A percentile compares a stretch with the other conserved stretches of the same genome.
phyloP scores from a whole-genome alignment of 2,888 invertebrate species.

The Ecliptopera silaceata region DNA sequence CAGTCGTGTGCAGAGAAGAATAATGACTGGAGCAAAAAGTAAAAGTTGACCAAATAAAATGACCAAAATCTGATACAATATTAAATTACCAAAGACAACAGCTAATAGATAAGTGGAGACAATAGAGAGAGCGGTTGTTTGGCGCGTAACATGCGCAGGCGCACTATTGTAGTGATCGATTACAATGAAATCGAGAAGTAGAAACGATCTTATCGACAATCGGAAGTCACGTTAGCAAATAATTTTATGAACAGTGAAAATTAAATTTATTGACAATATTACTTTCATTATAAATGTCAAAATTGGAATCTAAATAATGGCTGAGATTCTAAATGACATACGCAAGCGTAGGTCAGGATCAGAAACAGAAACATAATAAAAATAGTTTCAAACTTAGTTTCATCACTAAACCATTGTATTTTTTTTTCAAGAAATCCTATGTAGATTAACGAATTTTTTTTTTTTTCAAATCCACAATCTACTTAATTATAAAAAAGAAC shows the following conservation, averaged over 20 bases:
- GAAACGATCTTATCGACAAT: slow-evolving; percentile 36
- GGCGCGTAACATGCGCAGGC: slow-evolving; percentile 44
- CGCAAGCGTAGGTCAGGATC: no score
- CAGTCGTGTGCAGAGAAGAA: background rate
- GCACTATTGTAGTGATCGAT: slow-evolving; percentile 53
- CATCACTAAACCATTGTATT: no score
- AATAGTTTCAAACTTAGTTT: no score
- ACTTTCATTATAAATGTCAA: background rate
- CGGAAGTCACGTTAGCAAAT: slow-evolving; percentile 34
- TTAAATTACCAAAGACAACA: slow-evolving; percentile 58
- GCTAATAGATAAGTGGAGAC: slow-evolving; percentile 59
- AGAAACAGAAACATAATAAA: no score
- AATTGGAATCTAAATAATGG: no score
- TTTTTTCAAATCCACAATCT: no score
- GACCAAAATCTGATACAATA: slow-evolving; percentile 50
- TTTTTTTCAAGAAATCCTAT: no score
- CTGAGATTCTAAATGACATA: no score
- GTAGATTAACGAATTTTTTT: no score
- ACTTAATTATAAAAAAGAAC: no score
- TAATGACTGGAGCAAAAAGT: slow-evolving; percentile 45
- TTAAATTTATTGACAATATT: slow-evolving; percentile 10
- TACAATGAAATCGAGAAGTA: slow-evolving; percentile 51
- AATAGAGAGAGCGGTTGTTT: slow-evolving; percentile 65
- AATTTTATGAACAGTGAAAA: slow-evolving; percentile 21
- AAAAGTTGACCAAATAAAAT: slow-evolving; percentile 53